Evolutionary conservation across 2,797 vertebrate species (phyloP), one percentile per base, ranked within the genome.

Genomic region (Harpagifer antarcticus): DNA sequence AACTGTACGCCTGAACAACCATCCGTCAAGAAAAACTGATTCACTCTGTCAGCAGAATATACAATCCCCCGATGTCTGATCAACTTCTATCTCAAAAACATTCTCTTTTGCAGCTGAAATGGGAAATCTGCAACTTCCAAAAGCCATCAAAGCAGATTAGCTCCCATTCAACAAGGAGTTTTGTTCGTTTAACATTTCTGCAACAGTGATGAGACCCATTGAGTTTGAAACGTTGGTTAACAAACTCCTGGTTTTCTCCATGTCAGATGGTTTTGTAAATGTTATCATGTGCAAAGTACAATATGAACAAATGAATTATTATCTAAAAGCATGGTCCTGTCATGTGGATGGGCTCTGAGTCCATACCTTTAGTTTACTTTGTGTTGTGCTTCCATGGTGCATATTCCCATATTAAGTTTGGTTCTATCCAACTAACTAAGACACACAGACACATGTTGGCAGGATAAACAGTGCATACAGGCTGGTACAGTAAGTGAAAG

Each of bases 1-100:
- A 93, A 94, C 90, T 97, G 96, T 45, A 85, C 62, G 4, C 88
- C 70, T 1, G 86, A 88, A 55, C 82, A 82, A 17, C 52, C 77
- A 2, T 78, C 89, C 20, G 14, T 74, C 20, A 80, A 78, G 55
- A 68, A 81, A 65, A 87, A 93, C 71, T 92, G 78, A 93, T 69
- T 11, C 23, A 20, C 3, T n/a, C 52, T 37, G 11, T 59, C 57
- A 45, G 20, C 69, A 50, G 47, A 65, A 61, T 42, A 37, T 43
- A 61, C 27, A 48, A 6, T 50, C 9, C 52, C 42, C 33, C 12
- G 19, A 44, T 19, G 43, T 43, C 49, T 45, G 15, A 60, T 62
- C 37, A 64, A 20, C 64, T 31, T 74, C 27, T 2, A 47, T 70
- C 50, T 76, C 31, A 5, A 60, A 47, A 63, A 62, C 44, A 57